phyloP scores from a whole-genome alignment of 2,888 invertebrate species.

The Pyrrhia umbra region DNA sequence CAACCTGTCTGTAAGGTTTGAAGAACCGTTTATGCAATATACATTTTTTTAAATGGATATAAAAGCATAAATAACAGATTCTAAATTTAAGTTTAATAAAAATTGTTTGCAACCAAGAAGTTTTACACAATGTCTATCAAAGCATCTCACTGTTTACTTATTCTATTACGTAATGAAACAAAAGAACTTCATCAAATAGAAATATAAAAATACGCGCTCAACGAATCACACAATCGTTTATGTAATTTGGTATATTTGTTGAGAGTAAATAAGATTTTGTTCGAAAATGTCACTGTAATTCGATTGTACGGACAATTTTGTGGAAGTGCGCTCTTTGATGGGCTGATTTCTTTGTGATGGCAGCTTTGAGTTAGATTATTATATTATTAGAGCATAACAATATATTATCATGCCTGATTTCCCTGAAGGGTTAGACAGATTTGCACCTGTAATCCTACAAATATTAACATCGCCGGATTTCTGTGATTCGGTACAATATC shows the following conservation, averaged over 20 bases:
- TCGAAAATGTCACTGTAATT: constrained; percentile 40
- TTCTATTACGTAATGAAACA: constrained; percentile 9
- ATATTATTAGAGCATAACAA: too few species aligned
- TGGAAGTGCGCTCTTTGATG: background rate
- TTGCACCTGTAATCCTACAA: too few species aligned
- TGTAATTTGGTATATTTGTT: constrained; percentile 41
- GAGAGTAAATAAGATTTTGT: constrained; percentile 41
- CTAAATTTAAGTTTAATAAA: too few species aligned
- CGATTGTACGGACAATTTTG: constrained; percentile 40
- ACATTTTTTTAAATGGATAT: too few species aligned
- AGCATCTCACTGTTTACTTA: background rate
- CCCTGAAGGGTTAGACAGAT: background rate
- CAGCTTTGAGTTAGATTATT: too few species aligned
- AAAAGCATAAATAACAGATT: too few species aligned
- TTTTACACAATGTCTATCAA: too few species aligned
- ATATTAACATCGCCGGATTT: too few species aligned
- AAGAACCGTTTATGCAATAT: too few species aligned
- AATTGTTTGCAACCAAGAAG: too few species aligned
- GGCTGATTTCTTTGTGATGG: background rate
- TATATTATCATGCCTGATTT: background rate
- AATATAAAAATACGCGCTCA: constrained; percentile 28
- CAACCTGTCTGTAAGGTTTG: too few species aligned
- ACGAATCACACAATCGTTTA: constrained; percentile 52
- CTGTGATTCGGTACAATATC: too few species aligned
- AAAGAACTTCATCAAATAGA: constrained; percentile 23